Percentiles rank a stretch among this genome's conserved stretches.
Conservation (phyloP, 2,797 vertebrate genomes). For the Galago senegalensis region DNA sequence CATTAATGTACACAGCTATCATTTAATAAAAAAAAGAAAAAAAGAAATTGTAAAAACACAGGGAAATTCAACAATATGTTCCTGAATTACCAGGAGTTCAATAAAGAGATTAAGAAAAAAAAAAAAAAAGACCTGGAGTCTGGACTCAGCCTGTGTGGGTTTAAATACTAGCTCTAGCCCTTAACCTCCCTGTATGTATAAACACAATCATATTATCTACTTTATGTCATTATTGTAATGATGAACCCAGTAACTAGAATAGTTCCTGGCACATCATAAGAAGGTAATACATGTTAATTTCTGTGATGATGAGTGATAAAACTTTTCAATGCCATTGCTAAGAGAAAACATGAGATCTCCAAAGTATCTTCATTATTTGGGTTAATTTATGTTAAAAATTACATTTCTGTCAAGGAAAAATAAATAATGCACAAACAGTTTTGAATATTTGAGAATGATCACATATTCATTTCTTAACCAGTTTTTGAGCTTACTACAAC, state of each 20-base stretch:
- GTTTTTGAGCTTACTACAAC: background rate
- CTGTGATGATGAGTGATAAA: no score
- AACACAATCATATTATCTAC: background rate
- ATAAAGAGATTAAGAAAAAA: no score
- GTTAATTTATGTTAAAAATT: slow-evolving; percentile 40
- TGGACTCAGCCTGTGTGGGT: background rate
- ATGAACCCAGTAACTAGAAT: background rate
- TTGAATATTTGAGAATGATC: background rate
- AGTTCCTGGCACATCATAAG: background rate
- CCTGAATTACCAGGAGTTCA: no score
- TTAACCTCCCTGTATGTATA: background rate
- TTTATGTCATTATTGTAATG: background rate
- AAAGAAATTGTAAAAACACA: no score
- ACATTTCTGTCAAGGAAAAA: slow-evolving; percentile 19
- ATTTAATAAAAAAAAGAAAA: no score
- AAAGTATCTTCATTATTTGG: background rate
- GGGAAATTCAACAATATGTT: no score
- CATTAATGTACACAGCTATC: no score
- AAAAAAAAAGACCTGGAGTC: background rate
- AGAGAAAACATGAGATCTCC: background rate
- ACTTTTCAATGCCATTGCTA: background rate
- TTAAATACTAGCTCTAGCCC: background rate
- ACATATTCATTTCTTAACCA: background rate
- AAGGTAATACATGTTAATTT: background rate
- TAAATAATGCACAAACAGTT: background rate